phyloP scores from a whole-genome alignment of 2,113 vertebrate genomes.

The Epinephelus moara region DNA sequence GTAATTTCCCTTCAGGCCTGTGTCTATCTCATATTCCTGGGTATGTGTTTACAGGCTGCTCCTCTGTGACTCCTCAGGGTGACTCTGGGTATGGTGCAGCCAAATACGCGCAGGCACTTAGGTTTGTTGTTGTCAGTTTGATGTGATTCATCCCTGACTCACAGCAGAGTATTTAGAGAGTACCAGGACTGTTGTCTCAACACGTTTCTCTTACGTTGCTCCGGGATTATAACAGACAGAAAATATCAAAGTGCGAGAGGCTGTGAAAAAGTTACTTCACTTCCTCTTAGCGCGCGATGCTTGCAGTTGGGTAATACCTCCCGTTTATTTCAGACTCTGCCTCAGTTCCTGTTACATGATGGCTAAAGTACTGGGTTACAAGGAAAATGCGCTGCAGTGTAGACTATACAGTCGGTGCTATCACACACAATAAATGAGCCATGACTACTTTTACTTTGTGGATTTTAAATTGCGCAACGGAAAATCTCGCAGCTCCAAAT shows the following conservation, averaged over 20 bases:
- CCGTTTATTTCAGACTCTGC: conserved; percentile 60
- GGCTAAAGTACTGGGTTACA: neutral
- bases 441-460: neutral
- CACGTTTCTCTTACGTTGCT: neutral
- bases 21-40: neutral
- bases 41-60: neutral
- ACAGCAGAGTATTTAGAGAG: neutral
- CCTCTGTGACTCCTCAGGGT: neutral
- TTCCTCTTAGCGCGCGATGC: conserved; percentile 60
- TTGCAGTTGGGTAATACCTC: conserved; percentile 65
- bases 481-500: neutral
- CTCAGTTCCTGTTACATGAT: conserved; percentile 72
- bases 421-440: neutral
- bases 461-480: neutral
- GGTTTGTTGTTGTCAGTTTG: fast-evolving
- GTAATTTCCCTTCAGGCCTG: no score
- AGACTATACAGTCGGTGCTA: neutral
- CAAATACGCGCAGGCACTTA: neutral
- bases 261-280: conserved; percentile 33
- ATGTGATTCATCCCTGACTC: neutral
- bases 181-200: neutral
- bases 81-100: neutral
- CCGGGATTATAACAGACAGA: neutral
- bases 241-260: neutral
- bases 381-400: neutral